These are phyloP conservation scores for Lagopus leucura DNA, from an alignment of 2,113 vertebrate genomes.

Conservation along the genomic window DNA sequence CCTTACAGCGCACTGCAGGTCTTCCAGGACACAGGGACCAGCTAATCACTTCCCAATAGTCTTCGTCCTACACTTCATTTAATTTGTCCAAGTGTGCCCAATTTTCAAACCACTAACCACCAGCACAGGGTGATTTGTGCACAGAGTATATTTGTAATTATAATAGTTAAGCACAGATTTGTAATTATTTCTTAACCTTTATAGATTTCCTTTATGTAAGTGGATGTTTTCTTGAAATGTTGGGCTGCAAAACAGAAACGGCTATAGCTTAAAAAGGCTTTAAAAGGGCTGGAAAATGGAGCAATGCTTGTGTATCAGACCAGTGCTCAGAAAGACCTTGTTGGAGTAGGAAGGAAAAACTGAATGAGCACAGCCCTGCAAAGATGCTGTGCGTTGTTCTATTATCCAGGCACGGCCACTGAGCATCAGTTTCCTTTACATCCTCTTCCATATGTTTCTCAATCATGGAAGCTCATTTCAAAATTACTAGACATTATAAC, in stretches of 20 bases:
- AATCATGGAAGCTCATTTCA: neutral
- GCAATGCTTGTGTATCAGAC: fast-evolving
- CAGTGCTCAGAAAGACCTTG: neutral
- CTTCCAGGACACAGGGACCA: neutral
- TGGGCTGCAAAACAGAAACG: neutral
- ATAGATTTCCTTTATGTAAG: neutral
- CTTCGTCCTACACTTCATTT: neutral
- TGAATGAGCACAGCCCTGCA: neutral
- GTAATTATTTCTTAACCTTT: slow-evolving; percentile 20
- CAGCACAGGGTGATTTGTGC: neutral
- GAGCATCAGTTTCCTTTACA: neutral
- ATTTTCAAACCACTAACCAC: slow-evolving; percentile 12
- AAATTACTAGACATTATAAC: neutral
- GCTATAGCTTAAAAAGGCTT: neutral
- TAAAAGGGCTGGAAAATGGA: neutral
- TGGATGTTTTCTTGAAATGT: neutral
- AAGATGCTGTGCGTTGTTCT: neutral
- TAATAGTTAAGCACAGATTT: neutral
- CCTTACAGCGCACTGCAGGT: neutral
- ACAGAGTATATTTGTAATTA: neutral
- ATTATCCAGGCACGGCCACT: neutral
- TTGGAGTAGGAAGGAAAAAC: neutral
- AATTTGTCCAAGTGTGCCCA: neutral
- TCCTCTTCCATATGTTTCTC: neutral
- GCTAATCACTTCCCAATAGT: slow-evolving; percentile 5